A percentile compares a stretch with the other conserved stretches of the same genome.
phyloP scores from a whole-genome alignment of 2,113 vertebrate genomes.

The Sinosuthora webbiana region DNA sequence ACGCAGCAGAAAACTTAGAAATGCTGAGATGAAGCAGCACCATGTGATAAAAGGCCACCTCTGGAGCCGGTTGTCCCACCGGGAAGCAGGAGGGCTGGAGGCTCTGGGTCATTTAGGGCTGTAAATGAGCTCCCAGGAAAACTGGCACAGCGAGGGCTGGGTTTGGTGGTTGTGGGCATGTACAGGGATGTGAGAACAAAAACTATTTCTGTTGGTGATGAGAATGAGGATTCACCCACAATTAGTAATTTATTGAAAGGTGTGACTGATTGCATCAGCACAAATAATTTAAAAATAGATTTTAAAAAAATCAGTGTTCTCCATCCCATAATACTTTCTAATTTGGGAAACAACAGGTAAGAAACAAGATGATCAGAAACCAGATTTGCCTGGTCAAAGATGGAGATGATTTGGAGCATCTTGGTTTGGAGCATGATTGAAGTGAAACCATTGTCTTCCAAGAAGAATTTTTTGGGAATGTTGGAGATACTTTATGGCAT shows the following conservation, averaged over 20 bases:
- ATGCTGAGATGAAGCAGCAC: neutral
- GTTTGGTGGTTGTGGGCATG: neutral
- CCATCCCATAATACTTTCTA: neutral
- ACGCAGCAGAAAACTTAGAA: neutral
- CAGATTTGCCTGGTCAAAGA: neutral
- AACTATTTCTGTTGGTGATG: neutral
- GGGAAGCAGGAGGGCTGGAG: neutral
- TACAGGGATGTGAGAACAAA: neutral
- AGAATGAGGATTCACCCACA: neutral
- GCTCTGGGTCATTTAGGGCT: neutral
- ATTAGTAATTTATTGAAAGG: neutral
- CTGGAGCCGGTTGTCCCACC: neutral
- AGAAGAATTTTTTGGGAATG: neutral
- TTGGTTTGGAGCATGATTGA: neutral
- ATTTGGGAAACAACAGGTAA: neutral
- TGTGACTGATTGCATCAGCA: neutral
- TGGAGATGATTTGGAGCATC: neutral
- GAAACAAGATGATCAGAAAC: neutral
- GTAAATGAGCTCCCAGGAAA: neutral
- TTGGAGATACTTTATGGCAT: neutral
- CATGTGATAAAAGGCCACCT: neutral
- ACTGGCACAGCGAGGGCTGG: neutral
- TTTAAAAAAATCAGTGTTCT: neutral
- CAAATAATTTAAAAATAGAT: neutral
- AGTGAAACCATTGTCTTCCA: neutral